Base-by-base conservation (phyloP, 1,140 invertebrate genomes). In the Cheumatopsyche charites region DNA sequence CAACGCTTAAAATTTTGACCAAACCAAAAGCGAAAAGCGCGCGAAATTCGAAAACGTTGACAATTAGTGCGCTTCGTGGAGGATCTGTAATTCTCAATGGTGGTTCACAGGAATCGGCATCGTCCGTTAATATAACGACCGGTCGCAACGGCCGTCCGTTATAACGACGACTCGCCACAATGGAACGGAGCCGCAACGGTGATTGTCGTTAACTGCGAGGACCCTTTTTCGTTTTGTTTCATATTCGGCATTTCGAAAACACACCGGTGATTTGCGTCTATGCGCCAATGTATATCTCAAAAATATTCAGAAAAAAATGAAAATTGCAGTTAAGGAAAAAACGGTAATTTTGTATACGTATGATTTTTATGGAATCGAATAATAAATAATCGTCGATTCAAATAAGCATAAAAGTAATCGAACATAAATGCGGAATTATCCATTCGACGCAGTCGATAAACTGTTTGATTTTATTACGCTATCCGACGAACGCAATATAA, bases 171-270 rank as follows among this genome's bases (percentile, higher is more conserved):
- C 15, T 17, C n/a, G 17, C 11, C 12, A 58, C 55, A 58, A 58
- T 58, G 55, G 55, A 9, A 36, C 21, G 2, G 23, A 17, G 21
- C 55, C 55, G 23, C 55, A 58, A 58, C 55, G 55, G 55, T 58
- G 55, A 58, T 58, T 58, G 55, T 58, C 55, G 55, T 58, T 58
- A 58, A 58, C 55, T 7, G 55, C 29, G 3, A 36, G 21, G 21
- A 58, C 55, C 55, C 55, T 58, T 58, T 58, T 58, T 13, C 55
- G 55, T 58, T 58, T 58, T 58, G 55, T 58, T 58, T 58, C 23
- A 26, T 25, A 58, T 52, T 13, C 15, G 15, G 13, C n/a, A 17
- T 15, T 52, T 52, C 19, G 15, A 17, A 52, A 52, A 52, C 19
- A 52, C 47, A 52, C 47, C 9, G 29, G 29, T 36, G 29, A 19